phyloP scores from a whole-genome alignment of 2,113 vertebrate species.

The Ellobius talpinus region DNA sequence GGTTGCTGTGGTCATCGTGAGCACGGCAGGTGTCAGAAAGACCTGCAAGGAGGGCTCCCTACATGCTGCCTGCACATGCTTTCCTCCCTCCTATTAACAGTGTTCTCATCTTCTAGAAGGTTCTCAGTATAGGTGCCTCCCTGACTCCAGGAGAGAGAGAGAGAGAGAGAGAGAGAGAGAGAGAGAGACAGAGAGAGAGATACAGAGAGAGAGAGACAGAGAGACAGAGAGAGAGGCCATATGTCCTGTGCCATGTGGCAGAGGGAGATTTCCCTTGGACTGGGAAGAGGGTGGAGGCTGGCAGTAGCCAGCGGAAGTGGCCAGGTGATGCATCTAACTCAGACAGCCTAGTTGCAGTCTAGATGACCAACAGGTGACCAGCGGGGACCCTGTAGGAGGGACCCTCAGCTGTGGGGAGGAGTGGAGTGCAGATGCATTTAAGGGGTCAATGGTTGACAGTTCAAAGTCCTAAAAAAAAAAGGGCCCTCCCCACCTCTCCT shows the following conservation, averaged over 20 bases:
- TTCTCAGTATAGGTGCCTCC: background rate
- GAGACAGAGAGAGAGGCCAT: background rate
- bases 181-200: background rate
- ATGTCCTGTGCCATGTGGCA: no score
- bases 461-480: background rate
- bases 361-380: no score
- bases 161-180: background rate
- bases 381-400: background rate
- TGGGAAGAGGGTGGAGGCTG: background rate
- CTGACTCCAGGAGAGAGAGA: background rate
- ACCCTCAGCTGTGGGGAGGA: background rate
- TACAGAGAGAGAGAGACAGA: background rate
- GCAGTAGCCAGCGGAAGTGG: background rate
- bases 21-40: accelerated
- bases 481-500: no score
- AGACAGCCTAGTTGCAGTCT: background rate
- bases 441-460: background rate
- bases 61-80: background rate
- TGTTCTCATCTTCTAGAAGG: background rate
- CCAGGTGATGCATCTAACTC: background rate
- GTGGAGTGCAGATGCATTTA: background rate
- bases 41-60: accelerated
- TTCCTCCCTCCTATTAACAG: background rate
- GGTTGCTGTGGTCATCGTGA: no score
- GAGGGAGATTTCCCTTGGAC: background rate